Evolutionary conservation across 2,113 vertebrate genomes (phyloP).

Genomic region (Entosphenus tridentatus): DNA sequence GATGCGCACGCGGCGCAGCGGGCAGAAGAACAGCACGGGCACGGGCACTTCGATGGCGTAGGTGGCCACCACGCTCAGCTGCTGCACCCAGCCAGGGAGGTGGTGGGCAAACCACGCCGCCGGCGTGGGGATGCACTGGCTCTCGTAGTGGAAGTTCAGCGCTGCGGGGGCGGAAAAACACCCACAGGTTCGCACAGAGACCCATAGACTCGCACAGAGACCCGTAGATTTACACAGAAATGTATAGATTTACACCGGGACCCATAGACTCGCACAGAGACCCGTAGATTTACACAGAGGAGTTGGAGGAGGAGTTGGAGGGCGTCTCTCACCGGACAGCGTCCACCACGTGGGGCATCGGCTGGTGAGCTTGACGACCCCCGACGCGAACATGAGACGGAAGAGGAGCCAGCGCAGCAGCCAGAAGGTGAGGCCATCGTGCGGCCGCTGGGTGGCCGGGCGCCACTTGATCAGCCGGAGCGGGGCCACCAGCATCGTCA

Average conservation of each 20-base stretch:
- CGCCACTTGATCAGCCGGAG: constrained; percentile 22
- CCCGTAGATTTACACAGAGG: too few species aligned
- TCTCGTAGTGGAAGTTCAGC: constrained; percentile 75
- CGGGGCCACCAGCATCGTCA: constrained; percentile 52
- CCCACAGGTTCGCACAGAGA: too few species aligned
- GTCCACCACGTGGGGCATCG: constrained; percentile 90
- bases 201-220: too few species aligned
- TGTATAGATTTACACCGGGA: too few species aligned
- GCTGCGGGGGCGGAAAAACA: constrained; percentile 24
- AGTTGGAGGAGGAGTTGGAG: background rate
- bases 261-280: too few species aligned
- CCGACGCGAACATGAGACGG: constrained; percentile 75
- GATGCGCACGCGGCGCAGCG: constrained; percentile 40
- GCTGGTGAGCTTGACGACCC: constrained; percentile 69
- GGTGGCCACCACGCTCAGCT: constrained; percentile 45
- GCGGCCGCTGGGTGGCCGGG: constrained; percentile 13
- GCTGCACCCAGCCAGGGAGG: constrained; percentile 62
- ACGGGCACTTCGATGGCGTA: constrained; percentile 45
- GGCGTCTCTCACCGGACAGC: constrained; percentile 37
- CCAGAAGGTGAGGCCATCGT: constrained; percentile 52
- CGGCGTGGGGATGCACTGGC: constrained; percentile 61
- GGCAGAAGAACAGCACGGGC: constrained; percentile 52
- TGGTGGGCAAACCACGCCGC: constrained; percentile 65
- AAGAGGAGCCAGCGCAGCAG: constrained; percentile 68
- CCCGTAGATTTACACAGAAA: too few species aligned